These are phyloP conservation scores for Aphelenchoides fujianensis DNA, from an alignment of 1,140 invertebrate species.

Conservation along the genomic window DNA sequence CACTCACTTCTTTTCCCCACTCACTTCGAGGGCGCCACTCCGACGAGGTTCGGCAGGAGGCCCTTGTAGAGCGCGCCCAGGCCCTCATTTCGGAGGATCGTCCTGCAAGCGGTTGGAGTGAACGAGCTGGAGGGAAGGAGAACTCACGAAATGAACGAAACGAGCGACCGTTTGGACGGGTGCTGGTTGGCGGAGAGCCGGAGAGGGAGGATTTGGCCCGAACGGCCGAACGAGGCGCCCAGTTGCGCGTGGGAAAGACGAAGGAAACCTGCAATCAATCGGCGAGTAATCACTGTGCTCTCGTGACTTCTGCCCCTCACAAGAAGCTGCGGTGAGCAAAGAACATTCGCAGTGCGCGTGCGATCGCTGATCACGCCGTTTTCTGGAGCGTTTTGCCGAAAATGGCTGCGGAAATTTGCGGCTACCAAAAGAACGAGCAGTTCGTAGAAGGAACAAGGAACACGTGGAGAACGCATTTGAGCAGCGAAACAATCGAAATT, in stretches of 20 bases:
- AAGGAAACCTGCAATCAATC: not conserved
- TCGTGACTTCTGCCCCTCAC: too few species aligned
- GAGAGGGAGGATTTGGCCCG: conserved; percentile 1
- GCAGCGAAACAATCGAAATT: too few species aligned
- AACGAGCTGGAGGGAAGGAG: too few species aligned
- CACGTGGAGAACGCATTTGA: too few species aligned
- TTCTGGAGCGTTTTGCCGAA: too few species aligned
- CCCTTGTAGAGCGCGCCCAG: conserved; percentile 89
- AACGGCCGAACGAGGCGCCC: conserved; percentile 19
- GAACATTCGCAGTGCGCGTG: too few species aligned
- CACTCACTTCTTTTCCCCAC: conserved; percentile 20
- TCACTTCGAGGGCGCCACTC: conserved; percentile 85
- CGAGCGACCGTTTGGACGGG: not conserved
- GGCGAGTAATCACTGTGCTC: too few species aligned
- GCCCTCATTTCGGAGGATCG: conserved; percentile 89
- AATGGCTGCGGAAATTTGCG: too few species aligned
- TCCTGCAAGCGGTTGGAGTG: conserved; percentile 70
- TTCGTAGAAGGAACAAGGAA: too few species aligned
- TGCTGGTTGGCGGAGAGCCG: conserved; percentile 3
- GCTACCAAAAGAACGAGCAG: too few species aligned
- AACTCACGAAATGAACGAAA: not conserved
- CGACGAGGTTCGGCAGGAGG: conserved; percentile 90
- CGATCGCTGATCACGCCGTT: too few species aligned
- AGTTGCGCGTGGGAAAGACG: conserved; percentile 17
- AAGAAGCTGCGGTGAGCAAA: too few species aligned